These are phyloP conservation scores for Pteropus alecto DNA, from an alignment of 2,113 vertebrate genomes.

Conservation along the genomic window DNA sequence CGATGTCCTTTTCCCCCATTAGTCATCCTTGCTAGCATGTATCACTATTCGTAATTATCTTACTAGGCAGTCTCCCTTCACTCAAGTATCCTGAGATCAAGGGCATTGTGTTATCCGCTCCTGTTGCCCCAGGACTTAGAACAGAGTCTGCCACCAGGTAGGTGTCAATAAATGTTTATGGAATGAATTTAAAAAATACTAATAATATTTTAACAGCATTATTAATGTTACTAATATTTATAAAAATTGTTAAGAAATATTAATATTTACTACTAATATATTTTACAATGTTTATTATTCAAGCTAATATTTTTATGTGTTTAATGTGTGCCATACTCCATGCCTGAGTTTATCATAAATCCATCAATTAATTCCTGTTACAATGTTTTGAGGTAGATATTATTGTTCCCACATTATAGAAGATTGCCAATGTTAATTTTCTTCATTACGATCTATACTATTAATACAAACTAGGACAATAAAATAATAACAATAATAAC, in stretches of 20 bases:
- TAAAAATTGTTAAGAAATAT: neutral
- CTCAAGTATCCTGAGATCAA: neutral
- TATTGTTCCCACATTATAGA: neutral
- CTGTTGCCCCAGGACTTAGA: neutral
- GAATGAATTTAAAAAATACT: neutral
- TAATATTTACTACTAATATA: neutral
- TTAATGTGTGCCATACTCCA: neutral
- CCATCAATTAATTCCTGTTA: neutral
- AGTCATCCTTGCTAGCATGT: neutral
- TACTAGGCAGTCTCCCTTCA: neutral
- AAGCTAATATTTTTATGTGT: neutral
- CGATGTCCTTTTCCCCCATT: fast-evolving
- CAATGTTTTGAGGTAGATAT: neutral
- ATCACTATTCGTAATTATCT: neutral
- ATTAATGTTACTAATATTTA: neutral
- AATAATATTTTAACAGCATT: neutral
- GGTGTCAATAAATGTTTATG: neutral
- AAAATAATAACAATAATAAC: neutral
- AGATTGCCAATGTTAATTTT: neutral
- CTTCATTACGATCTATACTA: neutral
- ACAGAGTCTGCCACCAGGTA: neutral
- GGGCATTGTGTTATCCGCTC: neutral
- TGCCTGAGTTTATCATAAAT: neutral
- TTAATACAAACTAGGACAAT: neutral
- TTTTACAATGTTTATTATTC: neutral